Evolutionary conservation across 2,113 vertebrate species (phyloP), one percentile per base, ranked within the genome.

Genomic region (Entelurus aequoreus): DNA sequence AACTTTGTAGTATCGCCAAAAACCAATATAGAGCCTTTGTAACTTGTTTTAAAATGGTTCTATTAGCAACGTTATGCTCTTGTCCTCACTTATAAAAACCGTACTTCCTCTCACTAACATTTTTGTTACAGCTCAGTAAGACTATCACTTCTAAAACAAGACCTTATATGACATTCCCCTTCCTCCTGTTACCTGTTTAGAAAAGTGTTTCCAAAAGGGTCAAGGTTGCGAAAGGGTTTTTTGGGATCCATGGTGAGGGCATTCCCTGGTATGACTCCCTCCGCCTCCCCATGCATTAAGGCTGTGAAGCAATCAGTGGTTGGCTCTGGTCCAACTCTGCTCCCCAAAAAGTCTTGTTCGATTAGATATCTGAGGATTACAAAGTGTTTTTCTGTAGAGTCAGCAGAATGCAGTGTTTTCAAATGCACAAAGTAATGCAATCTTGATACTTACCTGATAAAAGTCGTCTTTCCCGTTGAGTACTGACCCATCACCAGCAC

Each of bases 291-390:
- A 0, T 93, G 82, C 94, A 97, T 96, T 58, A 97, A 87, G 0
- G 94, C 94, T 35, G 93, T 92, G 53, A 97, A 97, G 62, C 90
- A 93, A 44, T 97, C 94, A 0, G 93, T 95, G 59, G 94, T 97
- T 61, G 94, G 94, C 54, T 97, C 94, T 0, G 94, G 93, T 0
- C 94, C 94, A 21, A 95, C 85, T 16, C 94, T 90, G 63, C 91
- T 90, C 0, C 94, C 94, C 0, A 90, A 92, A n/a, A 94, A 91
- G 19, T 94, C 94, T 74, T 95, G 91, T 72, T 95, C 94, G 69
- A 96, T 75, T 2, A 97, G 89, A 82, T 96, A 96, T 61, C 91
- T 93, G 16, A 51, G 59, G 11, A 16, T 40, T 14, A 19, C 60
- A 49, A 2, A 10, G 15, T 8, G 3, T 8, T 56, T 62, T 47